A percentile compares a stretch with the other conserved stretches of the same genome.
These are phyloP conservation scores for Eidolon helvum DNA, from an alignment of 2,113 vertebrate genomes.

Conservation along the genomic window DNA sequence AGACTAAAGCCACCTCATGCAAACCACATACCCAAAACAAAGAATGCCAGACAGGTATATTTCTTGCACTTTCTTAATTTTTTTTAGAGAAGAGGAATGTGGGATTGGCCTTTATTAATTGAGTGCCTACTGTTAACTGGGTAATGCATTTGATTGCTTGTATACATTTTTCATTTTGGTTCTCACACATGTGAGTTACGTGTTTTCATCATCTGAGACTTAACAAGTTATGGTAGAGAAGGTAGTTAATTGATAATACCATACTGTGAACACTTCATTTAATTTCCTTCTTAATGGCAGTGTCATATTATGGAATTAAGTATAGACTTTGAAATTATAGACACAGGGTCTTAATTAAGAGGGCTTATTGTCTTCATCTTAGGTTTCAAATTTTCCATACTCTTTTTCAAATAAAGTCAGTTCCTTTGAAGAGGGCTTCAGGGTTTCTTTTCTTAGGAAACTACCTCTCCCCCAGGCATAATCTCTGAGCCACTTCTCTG, in stretches of 20 bases:
- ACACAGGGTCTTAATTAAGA: background rate
- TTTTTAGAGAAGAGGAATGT: background rate
- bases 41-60: conserved; percentile 93
- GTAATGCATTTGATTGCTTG: background rate
- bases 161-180: background rate
- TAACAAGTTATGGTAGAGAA: background rate
- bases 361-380: background rate
- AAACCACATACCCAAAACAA: conserved; percentile 91
- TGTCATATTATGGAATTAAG: background rate
- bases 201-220: conserved; percentile 24
- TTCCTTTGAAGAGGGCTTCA: conserved; percentile 6
- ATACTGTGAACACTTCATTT: background rate
- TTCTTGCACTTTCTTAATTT: background rate
- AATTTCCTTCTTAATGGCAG: conserved; percentile 10
- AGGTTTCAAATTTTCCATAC: background rate
- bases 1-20: conserved; percentile 96
- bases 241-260: conserved; percentile 10
- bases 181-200: background rate
- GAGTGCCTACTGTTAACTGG: background rate
- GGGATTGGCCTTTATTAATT: background rate
- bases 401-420: background rate
- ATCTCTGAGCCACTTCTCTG: background rate
- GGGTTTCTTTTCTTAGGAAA: background rate
- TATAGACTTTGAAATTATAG: background rate
- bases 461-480: background rate